phyloP scores from a whole-genome alignment of 2,113 vertebrate genomes.

The Danio rerio region DNA sequence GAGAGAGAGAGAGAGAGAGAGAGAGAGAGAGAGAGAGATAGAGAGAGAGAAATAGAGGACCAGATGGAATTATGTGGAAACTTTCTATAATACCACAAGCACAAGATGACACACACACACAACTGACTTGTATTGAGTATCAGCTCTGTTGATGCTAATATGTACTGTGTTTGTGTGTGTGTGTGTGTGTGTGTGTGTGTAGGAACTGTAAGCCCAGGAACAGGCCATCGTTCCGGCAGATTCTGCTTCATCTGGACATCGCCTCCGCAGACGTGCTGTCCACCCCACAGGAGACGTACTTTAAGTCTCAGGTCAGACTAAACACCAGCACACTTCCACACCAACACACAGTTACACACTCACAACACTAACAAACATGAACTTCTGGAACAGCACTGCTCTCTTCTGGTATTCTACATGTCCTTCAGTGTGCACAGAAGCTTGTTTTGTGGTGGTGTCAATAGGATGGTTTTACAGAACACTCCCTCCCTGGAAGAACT shows the following conservation, averaged over 20 bases:
- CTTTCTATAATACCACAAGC: neutral
- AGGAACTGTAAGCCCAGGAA: slow-evolving; percentile 97
- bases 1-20: neutral
- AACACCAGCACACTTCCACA: too few species aligned
- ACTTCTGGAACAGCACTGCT: too few species aligned
- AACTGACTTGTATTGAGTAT: neutral
- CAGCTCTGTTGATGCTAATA: neutral
- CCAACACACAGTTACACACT: too few species aligned
- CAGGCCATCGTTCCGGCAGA: slow-evolving; percentile 95
- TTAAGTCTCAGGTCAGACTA: slow-evolving; percentile 86
- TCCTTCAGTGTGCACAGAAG: too few species aligned
- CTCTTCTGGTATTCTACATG: too few species aligned
- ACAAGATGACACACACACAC: neutral
- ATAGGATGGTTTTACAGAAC: too few species aligned
- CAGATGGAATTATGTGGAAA: neutral
- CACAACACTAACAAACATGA: too few species aligned
- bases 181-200: slow-evolving; percentile 47
- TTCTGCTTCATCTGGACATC: slow-evolving; percentile 93
- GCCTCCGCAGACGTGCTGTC: slow-evolving; percentile 94
- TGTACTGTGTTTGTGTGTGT: neutral
- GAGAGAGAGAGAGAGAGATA: neutral
- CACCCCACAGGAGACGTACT: slow-evolving; percentile 96
- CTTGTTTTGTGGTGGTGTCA: too few species aligned
- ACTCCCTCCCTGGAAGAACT: too few species aligned
- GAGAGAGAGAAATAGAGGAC: neutral